A percentile compares a stretch with the other conserved stretches of the same genome.
Conservation (phyloP, 2,113 vertebrate species). For the Arizona elegans region DNA sequence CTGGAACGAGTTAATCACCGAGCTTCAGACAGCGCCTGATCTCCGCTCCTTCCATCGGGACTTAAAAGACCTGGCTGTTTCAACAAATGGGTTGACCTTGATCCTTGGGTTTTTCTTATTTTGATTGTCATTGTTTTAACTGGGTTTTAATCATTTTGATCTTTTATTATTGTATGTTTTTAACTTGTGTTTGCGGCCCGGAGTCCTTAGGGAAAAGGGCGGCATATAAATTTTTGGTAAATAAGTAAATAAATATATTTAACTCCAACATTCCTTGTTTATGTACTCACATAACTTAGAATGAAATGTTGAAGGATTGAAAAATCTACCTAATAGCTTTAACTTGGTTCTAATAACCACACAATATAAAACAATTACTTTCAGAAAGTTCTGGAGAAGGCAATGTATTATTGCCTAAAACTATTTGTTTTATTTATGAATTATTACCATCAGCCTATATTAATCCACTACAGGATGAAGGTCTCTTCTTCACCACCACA, state of each 20-base stretch:
- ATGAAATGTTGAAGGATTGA: not conserved
- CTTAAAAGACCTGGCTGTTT: no score
- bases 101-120: no score
- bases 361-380: not conserved
- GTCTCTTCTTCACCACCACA: not conserved
- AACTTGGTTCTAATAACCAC: not conserved
- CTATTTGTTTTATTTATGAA: not conserved
- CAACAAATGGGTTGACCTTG: no score
- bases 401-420: not conserved
- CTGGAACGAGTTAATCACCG: no score
- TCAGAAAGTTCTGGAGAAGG: not conserved
- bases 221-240: no score
- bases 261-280: not conserved
- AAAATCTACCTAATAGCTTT: not conserved
- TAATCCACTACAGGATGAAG: not conserved
- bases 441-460: not conserved
- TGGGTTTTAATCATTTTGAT: no score
- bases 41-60: no score
- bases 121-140: no score
- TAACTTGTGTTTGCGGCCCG: no score
- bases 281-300: not conserved
- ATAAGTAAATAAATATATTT: not conserved
- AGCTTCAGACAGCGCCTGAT: no score
- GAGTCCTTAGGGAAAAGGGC: no score
- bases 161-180: no score